These are phyloP conservation scores for Ceratotherium simum DNA, from an alignment of 2,113 vertebrate genomes.

Conservation along the genomic window DNA sequence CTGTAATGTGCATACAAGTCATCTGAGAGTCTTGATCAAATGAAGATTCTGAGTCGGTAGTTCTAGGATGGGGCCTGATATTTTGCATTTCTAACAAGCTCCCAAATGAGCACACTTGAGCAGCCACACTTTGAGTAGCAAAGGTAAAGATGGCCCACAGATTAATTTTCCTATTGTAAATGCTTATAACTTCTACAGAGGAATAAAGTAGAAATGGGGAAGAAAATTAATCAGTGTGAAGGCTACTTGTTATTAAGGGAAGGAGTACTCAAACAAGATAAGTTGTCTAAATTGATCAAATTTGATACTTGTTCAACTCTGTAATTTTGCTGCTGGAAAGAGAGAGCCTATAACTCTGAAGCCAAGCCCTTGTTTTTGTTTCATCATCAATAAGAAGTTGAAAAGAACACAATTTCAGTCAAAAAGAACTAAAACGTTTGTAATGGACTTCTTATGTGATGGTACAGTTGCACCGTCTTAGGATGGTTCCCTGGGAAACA, in stretches of 20 bases:
- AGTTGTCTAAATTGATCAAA: slow-evolving; percentile 4
- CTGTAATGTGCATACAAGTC: neutral
- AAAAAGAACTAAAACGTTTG: neutral
- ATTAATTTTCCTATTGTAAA: neutral
- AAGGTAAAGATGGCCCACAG: neutral
- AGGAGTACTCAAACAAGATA: neutral
- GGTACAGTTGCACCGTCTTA: neutral
- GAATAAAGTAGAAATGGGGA: neutral
- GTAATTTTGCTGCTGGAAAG: slow-evolving; percentile 15
- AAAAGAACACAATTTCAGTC: neutral
- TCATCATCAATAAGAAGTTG: neutral
- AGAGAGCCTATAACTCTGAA: neutral
- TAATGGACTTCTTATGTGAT: neutral
- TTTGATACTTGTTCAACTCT: neutral
- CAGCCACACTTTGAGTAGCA: neutral
- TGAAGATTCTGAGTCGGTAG: neutral
- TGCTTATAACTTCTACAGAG: neutral
- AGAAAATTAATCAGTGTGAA: neutral
- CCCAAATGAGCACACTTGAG: too few species aligned
- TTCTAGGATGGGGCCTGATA: neutral
- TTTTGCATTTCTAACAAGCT: neutral
- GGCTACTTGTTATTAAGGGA: neutral
- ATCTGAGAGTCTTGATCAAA: neutral
- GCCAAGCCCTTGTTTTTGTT: neutral
- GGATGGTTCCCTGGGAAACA: neutral